These are phyloP conservation scores for Luffia ferchaultella DNA, from an alignment of 2,888 invertebrate genomes.

Conservation along the genomic window DNA sequence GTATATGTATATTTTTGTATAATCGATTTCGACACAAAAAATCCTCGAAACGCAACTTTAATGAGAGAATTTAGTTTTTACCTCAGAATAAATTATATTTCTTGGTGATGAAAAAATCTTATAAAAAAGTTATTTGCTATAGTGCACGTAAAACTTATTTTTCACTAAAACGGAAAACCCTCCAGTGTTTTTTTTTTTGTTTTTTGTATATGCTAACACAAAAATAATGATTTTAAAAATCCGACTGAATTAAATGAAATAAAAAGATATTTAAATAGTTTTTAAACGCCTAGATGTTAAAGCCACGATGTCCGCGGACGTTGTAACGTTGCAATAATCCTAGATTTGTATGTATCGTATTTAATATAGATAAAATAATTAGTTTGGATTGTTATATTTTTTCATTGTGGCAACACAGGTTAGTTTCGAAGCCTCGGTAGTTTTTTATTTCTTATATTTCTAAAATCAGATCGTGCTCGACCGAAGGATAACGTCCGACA, in stretches of 20 bases:
- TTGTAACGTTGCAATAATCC: constrained; percentile 51
- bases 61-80: too few species aligned
- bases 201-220: background rate
- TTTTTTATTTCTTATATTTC: background rate
- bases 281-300: constrained; percentile 22
- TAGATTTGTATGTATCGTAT: background rate
- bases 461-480: too few species aligned
- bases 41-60: too few species aligned
- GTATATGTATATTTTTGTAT: too few species aligned
- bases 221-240: background rate
- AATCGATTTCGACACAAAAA: too few species aligned
- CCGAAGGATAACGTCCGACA: too few species aligned
- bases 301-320: constrained; percentile 18
- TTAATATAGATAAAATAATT: background rate
- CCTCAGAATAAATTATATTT: too few species aligned
- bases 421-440: background rate
- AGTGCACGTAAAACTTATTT: too few species aligned
- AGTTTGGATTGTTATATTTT: background rate
- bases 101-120: too few species aligned
- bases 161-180: background rate
- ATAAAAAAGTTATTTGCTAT: too few species aligned
- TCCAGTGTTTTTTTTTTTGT: background rate
- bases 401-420: background rate
- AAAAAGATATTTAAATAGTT: background rate
- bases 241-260: background rate